phyloP scores from a whole-genome alignment of 2,113 vertebrate species.

The Actinemys pallida region DNA sequence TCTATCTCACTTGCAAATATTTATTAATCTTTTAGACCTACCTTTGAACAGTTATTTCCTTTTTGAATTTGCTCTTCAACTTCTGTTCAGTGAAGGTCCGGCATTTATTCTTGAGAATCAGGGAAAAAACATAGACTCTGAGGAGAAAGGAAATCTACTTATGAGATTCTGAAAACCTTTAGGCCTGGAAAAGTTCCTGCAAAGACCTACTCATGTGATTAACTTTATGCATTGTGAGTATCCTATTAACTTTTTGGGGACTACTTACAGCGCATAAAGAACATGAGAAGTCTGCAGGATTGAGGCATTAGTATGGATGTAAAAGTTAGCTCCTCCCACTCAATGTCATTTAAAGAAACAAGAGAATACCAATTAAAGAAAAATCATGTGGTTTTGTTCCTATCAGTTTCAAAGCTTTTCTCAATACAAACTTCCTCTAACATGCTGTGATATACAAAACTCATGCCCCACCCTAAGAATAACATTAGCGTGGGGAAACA shows the following conservation, averaged over 20 bases:
- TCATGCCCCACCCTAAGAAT: slow-evolving; percentile 11
- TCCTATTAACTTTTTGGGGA: slow-evolving; percentile 28
- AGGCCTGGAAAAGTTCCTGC: slow-evolving; percentile 15
- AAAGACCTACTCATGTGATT: slow-evolving; percentile 15
- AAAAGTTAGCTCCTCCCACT: neutral
- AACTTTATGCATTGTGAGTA: slow-evolving; percentile 20
- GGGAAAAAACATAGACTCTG: slow-evolving; percentile 20
- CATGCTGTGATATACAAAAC: slow-evolving; percentile 27
- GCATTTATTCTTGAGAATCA: slow-evolving; percentile 66
- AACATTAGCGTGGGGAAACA: neutral
- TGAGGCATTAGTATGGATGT: slow-evolving; percentile 19
- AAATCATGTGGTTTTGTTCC: neutral
- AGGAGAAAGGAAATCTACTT: slow-evolving; percentile 54
- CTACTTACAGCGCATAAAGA: neutral
- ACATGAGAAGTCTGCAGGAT: neutral
- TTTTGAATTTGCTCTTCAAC: slow-evolving; percentile 33
- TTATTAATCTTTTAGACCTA: slow-evolving; percentile 26
- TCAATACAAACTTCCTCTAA: neutral
- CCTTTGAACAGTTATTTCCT: slow-evolving; percentile 24
- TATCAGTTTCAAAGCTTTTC: neutral
- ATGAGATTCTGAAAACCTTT: slow-evolving; percentile 58
- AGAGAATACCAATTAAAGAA: slow-evolving; percentile 23
- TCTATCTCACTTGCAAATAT: neutral
- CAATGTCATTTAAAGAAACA: slow-evolving; percentile 15
- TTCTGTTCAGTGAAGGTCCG: slow-evolving; percentile 52